phyloP scores from a whole-genome alignment of 2,113 vertebrate genomes.

The Zapus hudsonius region DNA sequence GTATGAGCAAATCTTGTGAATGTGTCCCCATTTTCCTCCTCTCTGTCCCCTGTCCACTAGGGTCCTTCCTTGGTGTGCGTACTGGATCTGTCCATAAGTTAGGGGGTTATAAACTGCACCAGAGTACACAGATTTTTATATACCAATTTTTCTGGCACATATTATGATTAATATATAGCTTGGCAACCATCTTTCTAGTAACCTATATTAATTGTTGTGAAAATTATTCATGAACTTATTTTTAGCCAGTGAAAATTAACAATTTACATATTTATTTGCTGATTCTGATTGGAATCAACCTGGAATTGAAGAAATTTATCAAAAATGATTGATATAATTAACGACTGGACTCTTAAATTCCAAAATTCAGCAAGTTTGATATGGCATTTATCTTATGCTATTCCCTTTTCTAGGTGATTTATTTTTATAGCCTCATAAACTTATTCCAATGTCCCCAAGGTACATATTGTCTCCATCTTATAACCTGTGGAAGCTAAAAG shows the following conservation, averaged over 20 bases:
- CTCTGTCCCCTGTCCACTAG: too few relatives aligned
- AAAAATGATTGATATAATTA: not conserved
- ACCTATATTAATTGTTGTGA: not conserved
- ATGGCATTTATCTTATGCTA: not conserved
- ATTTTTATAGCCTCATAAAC: not conserved
- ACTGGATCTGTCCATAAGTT: too few relatives aligned
- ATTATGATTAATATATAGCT: not conserved
- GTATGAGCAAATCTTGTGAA: too few relatives aligned
- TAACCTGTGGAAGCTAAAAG: not conserved
- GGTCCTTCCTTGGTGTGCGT: too few relatives aligned
- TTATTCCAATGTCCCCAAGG: not conserved
- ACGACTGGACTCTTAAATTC: not conserved
- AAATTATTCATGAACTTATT: not conserved
- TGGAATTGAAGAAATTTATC: not conserved
- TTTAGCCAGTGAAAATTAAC: not conserved
- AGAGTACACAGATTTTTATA: too few relatives aligned
- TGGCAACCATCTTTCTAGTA: not conserved
- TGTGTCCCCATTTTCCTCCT: too few relatives aligned
- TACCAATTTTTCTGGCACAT: not conserved
- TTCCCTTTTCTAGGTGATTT: not conserved
- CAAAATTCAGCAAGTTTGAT: not conserved
- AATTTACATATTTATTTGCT: constrained; percentile 18
- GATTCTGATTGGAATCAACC: not conserved
- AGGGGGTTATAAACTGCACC: too few relatives aligned
- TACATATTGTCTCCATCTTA: not conserved